Conservation (phyloP, 1,140 invertebrate species). For the Trachymyrmex cornetzi region DNA sequence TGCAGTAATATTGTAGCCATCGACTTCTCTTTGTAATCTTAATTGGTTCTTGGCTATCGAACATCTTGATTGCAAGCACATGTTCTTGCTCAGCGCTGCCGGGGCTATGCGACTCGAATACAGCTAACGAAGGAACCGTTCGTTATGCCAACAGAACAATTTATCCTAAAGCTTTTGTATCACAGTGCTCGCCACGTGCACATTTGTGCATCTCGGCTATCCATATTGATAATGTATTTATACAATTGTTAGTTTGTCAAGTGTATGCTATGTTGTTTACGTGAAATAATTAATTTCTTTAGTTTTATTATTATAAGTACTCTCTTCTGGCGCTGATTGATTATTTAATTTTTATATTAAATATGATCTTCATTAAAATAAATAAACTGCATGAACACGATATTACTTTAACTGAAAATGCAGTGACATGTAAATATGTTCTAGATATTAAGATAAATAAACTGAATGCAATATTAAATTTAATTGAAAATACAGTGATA, state of each 20-base stretch:
- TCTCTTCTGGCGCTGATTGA: background rate
- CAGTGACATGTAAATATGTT: background rate
- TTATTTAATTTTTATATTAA: background rate
- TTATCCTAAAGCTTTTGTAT: slow-evolving; percentile 23
- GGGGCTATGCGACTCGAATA: slow-evolving; percentile 64
- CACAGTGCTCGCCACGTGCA: slow-evolving; percentile 2
- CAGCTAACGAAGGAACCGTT: slow-evolving; percentile 58
- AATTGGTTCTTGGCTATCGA: slow-evolving; percentile 67
- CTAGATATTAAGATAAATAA: background rate
- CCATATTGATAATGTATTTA: slow-evolving; percentile 43
- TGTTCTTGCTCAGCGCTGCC: slow-evolving; percentile 54
- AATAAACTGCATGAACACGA: background rate
- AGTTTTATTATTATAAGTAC: background rate
- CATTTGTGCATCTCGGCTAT: slow-evolving; percentile 22
- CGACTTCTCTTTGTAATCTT: slow-evolving; percentile 74
- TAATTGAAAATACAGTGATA: background rate
- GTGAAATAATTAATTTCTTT: background rate
- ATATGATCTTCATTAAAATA: slow-evolving; percentile 21
- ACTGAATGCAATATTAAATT: slow-evolving; percentile 7
- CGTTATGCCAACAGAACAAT: slow-evolving; percentile 54
- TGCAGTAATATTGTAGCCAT: slow-evolving; percentile 55
- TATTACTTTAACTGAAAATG: background rate
- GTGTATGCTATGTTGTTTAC: background rate
- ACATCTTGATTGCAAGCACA: slow-evolving; percentile 68
- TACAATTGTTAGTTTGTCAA: background rate